A percentile compares a stretch with the other conserved stretches of the same genome.
Evolutionary conservation across 2,888 invertebrate genomes (phyloP).

Genomic region (Metallyticus violacea): DNA sequence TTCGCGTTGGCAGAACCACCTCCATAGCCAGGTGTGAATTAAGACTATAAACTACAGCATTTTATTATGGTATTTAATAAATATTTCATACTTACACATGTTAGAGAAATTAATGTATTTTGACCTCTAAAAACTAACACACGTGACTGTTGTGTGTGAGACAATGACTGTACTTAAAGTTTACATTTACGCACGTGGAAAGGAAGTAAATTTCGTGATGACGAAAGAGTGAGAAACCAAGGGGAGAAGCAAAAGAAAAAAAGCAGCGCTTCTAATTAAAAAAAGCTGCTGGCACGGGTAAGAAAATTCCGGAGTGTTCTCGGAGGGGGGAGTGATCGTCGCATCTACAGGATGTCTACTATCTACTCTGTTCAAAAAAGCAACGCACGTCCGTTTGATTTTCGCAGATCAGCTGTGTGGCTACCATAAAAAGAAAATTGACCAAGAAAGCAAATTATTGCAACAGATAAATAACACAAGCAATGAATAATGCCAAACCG

Average conservation of each 20-base stretch:
- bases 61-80: too few species aligned
- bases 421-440: too few species aligned
- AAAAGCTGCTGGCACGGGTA: conserved; percentile 3
- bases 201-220: neutral
- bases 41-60: too few species aligned
- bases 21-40: too few species aligned
- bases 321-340: neutral
- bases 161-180: neutral
- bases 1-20: too few species aligned
- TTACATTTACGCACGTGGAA: neutral
- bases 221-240: neutral
- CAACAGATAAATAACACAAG: too few species aligned
- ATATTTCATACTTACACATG: too few species aligned
- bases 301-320: neutral
- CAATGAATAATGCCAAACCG: too few species aligned
- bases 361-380: neutral
- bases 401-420: too few species aligned
- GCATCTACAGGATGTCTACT: neutral
- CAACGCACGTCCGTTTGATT: neutral
- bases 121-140: too few species aligned
- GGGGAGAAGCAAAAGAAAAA: neutral
- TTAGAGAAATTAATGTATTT: too few species aligned
- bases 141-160: neutral
- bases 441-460: too few species aligned
- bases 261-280: neutral